Evolutionary conservation across 2,888 invertebrate species (phyloP), one percentile per base, ranked within the genome.

Genomic region (Ochropleura plecta): DNA sequence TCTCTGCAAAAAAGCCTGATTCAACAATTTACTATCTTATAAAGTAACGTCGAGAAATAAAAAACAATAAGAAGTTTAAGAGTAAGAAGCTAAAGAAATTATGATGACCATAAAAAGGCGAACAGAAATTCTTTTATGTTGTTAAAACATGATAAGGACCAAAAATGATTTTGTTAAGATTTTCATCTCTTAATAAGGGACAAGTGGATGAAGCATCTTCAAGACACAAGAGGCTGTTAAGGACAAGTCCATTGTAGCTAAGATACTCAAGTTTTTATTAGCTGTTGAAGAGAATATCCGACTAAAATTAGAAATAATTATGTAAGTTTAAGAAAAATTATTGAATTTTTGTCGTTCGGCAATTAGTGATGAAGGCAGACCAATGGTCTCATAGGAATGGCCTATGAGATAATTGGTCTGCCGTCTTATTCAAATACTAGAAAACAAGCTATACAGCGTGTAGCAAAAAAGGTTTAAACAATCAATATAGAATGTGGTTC

Each of bases 211-310:
- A 65, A 53, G 18, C 51, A 49, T 55, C 68, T 81, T 14, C 6
- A 20, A 49, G 42, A 40, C 18, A 76, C 68, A 55, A 81, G 82
- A 65, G 76, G 59, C 42, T 49, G 63, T 81, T 65, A 73, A 80
- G 65, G 48, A 44, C 9, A n/a, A 60, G 40, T 62, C 46, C 46
- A 62, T 62, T 78, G 48, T 66, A 49, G 44, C 40, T 18, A 55
- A 48, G 59, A 65, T 40, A 48, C 53, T 74, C 44, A 62, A 60
- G 42, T 48, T 78, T 72, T 49, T 65, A 80, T 55, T 55, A 49
- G 44, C 44, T 44, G 18, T 80, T 60, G 12, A 62, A 44, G 62
- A 62, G 12, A 44, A 20, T 14, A 44, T 4, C 7, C 6, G 44
- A 44, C n/a, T 44, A 62, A 12, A n/a, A n/a, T 44, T 62, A 12